Evolutionary conservation across 1,140 invertebrate species (phyloP).

Genomic region (Drosophila repleta): DNA sequence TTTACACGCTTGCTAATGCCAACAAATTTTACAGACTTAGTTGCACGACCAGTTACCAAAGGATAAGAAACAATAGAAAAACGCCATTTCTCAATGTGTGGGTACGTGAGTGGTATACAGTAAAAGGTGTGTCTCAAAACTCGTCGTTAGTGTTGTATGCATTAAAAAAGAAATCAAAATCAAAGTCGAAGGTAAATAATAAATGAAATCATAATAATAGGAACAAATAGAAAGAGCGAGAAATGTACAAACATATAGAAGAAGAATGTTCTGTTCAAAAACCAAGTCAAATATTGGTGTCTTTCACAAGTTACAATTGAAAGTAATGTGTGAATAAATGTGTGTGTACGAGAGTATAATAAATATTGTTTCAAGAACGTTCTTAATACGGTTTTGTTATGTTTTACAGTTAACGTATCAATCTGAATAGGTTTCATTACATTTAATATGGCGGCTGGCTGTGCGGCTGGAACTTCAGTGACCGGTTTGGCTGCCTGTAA

Average conservation of each 20-base stretch:
- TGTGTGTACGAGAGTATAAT: conserved; percentile 34
- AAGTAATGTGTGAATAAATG: conserved; percentile 28
- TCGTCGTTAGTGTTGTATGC: conserved; percentile 46
- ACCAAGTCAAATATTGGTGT: conserved; percentile 71
- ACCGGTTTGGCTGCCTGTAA: conserved; percentile 88
- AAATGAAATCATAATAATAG: conserved; percentile 25
- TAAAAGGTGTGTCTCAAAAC: conserved; percentile 33
- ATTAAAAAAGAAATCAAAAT: conserved; percentile 27
- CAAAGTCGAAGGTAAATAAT: conserved; percentile 17
- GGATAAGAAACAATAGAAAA: conserved; percentile 23
- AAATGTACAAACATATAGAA: conserved; percentile 34
- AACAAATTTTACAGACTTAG: conserved; percentile 58
- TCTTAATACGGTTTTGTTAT: conserved; percentile 42
- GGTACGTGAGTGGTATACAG: conserved; percentile 7
- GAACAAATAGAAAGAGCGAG: conserved; percentile 44
- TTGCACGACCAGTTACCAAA: conserved; percentile 63
- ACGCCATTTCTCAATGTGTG: conserved; percentile 16
- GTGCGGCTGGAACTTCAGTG: conserved; percentile 86
- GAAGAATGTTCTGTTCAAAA: conserved; percentile 52
- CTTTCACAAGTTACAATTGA: conserved; percentile 72
- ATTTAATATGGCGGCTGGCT: conserved; percentile 84
- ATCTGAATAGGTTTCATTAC: conserved; percentile 81
- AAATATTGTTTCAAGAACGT: conserved; percentile 48
- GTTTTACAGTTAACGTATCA: conserved; percentile 63
- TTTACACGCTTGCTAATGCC: conserved; percentile 57